Evolutionary conservation across 1,140 invertebrate species (phyloP), one percentile per base, ranked within the genome.

Genomic region (Zaprionus taronus): DNA sequence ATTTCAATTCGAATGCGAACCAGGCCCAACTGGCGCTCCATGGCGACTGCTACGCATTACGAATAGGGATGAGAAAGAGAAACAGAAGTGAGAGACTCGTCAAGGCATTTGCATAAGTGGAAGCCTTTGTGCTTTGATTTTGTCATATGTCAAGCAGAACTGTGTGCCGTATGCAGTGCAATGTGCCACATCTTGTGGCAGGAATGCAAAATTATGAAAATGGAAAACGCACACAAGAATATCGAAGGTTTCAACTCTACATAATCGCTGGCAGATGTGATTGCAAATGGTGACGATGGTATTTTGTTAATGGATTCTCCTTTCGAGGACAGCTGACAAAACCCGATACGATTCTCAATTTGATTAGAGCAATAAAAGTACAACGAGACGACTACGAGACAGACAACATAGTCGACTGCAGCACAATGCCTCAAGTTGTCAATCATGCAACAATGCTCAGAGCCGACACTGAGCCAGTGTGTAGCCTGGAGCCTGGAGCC

Each of bases 161-260:
- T 56, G 61, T 22, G 26, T 36, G 24, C 17, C 38, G 24, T 60
- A 28, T 17, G 53, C 28, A 36, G 38, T 83, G 47, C 47, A 47
- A 17, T 55, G 49, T 57, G 76, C 57, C 80, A 71, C 83, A 80
- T 87, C 57, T 80, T 51, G 20, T 20, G 47, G 47, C 47, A 51
- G 56, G 36, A 67, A 64, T 77, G 76, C 36, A 41, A 82, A 86
- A 87, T 87, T 86, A 86, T 87, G 70, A 87, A 86, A 87, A 80
- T 86, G 76, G 69, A 83, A 79, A 79, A 83, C 67, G 80, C 79
- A 67, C 55, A 66, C 28, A 41, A 22, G 28, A 22, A 62, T 56
- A 55, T 51, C 24, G 26, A 68, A 53, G 26, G 38, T 44, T 55
- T 34, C 26, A 9, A n/a, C 34, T 38, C 28, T 20, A 34, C 63